Evolutionary conservation across 2,797 vertebrate species (phyloP).

Genomic region (Buceros bicornis): DNA sequence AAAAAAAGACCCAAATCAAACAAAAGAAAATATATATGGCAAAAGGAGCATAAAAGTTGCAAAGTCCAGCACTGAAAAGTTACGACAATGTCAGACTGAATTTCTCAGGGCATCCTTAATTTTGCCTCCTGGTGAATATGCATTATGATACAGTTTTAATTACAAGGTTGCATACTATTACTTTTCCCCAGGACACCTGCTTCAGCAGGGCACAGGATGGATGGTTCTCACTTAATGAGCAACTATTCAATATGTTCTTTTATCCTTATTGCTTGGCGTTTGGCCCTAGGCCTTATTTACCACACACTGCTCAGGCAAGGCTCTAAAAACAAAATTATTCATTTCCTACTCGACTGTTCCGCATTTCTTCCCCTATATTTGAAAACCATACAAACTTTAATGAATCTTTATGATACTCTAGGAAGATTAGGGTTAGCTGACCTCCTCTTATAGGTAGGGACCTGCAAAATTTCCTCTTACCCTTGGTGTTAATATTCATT

Average conservation of each 20-base stretch:
- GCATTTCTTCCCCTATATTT: conserved; percentile 1
- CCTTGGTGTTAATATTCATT: background rate
- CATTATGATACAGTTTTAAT: conserved; percentile 69
- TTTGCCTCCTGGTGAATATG: conserved; percentile 67
- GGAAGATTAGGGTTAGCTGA: background rate
- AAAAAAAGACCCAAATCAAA: background rate
- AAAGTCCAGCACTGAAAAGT: conserved; percentile 28
- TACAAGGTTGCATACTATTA: conserved; percentile 68
- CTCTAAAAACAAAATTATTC: conserved; percentile 71
- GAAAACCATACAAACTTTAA: conserved; percentile 28
- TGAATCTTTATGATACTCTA: conserved; percentile 1
- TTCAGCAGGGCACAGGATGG: conserved; percentile 66
- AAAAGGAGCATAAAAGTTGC: background rate
- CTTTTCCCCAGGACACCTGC: conserved; percentile 73
- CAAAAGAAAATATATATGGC: too few species aligned
- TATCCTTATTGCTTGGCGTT: conserved; percentile 63
- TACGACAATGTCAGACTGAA: conserved; percentile 8
- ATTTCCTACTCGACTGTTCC: conserved; percentile 47
- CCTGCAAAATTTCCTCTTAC: background rate
- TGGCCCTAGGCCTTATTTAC: conserved; percentile 74
- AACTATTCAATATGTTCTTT: conserved; percentile 73
- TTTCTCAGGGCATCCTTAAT: conserved; percentile 59
- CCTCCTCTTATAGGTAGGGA: background rate
- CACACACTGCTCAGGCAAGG: conserved; percentile 31
- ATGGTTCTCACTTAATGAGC: conserved; percentile 69